A percentile compares a stretch with the other conserved stretches of the same genome.
phyloP scores from a whole-genome alignment of 2,797 vertebrate species.

The Mus caroli region DNA sequence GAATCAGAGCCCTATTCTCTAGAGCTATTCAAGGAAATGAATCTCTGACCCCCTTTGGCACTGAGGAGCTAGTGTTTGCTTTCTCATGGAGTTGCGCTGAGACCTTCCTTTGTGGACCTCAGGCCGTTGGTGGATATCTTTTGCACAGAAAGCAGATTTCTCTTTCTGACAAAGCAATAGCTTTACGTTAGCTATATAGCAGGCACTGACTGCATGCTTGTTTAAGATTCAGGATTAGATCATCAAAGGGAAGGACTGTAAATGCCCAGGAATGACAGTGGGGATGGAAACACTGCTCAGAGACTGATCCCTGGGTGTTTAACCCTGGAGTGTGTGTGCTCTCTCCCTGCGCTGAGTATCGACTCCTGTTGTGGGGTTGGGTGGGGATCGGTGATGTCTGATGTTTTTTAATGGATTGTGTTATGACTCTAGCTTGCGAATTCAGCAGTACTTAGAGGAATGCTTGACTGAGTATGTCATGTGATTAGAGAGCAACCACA shows the following conservation, averaged over 20 bases:
- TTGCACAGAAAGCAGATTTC: slow-evolving; percentile 4
- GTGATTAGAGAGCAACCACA: background rate
- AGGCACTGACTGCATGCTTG: background rate
- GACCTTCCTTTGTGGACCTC: background rate
- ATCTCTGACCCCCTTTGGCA: slow-evolving; percentile 54
- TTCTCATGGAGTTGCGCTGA: background rate
- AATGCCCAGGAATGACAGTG: background rate
- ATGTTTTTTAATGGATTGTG: slow-evolving; percentile 16
- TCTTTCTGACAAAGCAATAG: slow-evolving; percentile 15
- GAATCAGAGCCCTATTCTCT: slow-evolving; percentile 24
- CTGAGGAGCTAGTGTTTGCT: background rate
- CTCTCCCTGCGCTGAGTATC: background rate
- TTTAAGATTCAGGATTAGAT: background rate
- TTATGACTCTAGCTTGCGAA: background rate
- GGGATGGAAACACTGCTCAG: background rate
- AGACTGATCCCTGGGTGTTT: background rate
- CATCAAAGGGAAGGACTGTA: background rate
- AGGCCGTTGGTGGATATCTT: background rate
- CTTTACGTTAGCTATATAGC: background rate
- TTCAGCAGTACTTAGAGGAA: background rate
- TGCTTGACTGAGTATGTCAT: background rate
- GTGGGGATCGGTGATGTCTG: background rate
- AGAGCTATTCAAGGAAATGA: slow-evolving; percentile 62
- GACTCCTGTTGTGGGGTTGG: background rate
- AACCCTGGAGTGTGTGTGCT: background rate